Conservation (phyloP, 2,113 vertebrate genomes). For the Psophia crepitans region DNA sequence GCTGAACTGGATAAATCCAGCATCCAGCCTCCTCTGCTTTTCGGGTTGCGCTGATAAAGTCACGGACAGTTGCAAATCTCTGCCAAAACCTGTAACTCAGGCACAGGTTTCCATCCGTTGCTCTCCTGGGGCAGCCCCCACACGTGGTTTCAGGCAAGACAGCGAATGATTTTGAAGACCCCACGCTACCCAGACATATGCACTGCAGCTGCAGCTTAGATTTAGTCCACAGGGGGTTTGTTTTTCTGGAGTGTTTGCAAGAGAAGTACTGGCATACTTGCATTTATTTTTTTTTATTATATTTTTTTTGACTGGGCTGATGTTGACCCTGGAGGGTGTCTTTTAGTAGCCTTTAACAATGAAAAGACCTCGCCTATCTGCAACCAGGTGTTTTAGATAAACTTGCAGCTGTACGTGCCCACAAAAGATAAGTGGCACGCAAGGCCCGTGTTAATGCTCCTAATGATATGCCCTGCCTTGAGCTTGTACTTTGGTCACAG, state of each 20-base stretch:
- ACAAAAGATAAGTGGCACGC: not conserved
- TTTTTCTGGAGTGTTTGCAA: not conserved
- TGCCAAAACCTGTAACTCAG: not conserved
- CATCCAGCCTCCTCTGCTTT: not conserved
- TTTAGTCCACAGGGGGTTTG: not conserved
- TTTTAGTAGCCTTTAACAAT: not conserved
- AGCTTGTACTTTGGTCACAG: not conserved
- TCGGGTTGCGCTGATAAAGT: not conserved
- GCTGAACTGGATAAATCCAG: not conserved
- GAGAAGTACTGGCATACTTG: not conserved
- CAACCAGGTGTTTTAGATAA: slow-evolving; percentile 12
- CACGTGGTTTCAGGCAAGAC: not conserved
- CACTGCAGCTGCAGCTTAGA: not conserved
- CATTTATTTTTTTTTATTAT: rapidly evolving
- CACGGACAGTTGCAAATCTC: not conserved
- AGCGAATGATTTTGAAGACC: not conserved
- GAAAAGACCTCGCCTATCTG: not conserved
- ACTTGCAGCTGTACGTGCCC: not conserved
- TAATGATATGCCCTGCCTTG: not conserved
- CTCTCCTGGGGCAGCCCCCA: not conserved
- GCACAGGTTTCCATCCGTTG: not conserved
- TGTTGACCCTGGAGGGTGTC: slow-evolving; percentile 7
- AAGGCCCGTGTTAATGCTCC: not conserved
- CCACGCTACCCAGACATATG: not conserved
- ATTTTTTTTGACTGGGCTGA: not conserved